Evolutionary conservation across 1,140 invertebrate genomes (phyloP).

Genomic region (Drosophila fuyamai): DNA sequence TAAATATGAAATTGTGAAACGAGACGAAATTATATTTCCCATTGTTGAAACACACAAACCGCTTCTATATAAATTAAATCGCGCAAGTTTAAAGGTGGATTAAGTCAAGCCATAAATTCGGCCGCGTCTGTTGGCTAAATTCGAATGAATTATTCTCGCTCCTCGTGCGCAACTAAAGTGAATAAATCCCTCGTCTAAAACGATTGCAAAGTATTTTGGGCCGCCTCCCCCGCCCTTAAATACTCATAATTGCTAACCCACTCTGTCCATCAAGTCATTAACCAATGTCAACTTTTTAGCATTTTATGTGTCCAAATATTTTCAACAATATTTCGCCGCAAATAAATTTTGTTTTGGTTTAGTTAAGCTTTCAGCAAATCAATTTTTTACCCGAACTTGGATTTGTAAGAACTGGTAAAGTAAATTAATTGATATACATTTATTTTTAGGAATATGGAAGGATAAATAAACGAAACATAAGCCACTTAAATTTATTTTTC

Average conservation of each 20-base stretch:
- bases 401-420: slow-evolving; percentile 3
- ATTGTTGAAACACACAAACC: slow-evolving; percentile 34
- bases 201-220: not conserved
- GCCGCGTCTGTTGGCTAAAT: slow-evolving; percentile 52
- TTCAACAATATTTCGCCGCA: slow-evolving; percentile 21
- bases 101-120: slow-evolving; percentile 75
- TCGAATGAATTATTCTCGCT: slow-evolving; percentile 46
- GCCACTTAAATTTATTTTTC: not conserved
- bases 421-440: slow-evolving; percentile 27
- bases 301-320: slow-evolving; percentile 44
- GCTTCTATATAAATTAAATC: slow-evolving; percentile 68
- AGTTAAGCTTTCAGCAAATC: slow-evolving; percentile 54
- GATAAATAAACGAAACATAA: not conserved
- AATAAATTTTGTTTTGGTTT: slow-evolving; percentile 51
- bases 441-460: slow-evolving; percentile 20
- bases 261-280: slow-evolving; percentile 43
- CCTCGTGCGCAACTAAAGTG: slow-evolving; percentile 31
- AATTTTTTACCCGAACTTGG: slow-evolving; percentile 42
- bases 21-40: slow-evolving; percentile 67
- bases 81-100: slow-evolving; percentile 74
- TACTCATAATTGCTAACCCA: slow-evolving; percentile 36
- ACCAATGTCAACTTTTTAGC: slow-evolving; percentile 50
- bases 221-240: not conserved
- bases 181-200: slow-evolving; percentile 18
- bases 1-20: slow-evolving; percentile 71